These are phyloP conservation scores for Drosophila niveifrons DNA, from an alignment of 2,888 invertebrate species.

Conservation along the genomic window DNA sequence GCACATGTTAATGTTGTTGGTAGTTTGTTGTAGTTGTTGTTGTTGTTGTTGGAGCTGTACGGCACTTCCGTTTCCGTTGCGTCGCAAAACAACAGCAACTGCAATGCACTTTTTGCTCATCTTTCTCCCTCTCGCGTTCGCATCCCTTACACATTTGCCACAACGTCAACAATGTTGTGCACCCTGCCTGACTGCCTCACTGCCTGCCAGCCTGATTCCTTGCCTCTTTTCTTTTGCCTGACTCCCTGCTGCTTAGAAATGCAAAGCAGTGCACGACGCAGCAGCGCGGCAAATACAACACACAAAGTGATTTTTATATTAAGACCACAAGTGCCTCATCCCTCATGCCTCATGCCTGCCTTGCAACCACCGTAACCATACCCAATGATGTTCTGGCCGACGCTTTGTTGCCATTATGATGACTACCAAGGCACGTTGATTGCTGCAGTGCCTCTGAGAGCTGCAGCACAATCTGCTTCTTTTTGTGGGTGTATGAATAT, in stretches of 20 bases:
- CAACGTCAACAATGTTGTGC: conserved; percentile 71
- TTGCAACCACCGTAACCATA: neutral
- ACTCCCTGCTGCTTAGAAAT: conserved; percentile 71
- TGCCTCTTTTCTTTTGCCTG: conserved; percentile 10
- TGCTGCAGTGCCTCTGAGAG: conserved; percentile 65
- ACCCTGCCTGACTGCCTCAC: conserved; percentile 2
- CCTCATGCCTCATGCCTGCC: conserved; percentile 28
- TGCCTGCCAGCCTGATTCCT: conserved; percentile 10
- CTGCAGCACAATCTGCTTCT: conserved; percentile 17
- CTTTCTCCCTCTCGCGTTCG: conserved; percentile 32
- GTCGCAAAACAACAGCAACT: conserved; percentile 57
- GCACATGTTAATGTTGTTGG: conserved; percentile 27
- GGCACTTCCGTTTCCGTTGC: conserved; percentile 72
- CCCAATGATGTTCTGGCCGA: conserved; percentile 37
- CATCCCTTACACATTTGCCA: conserved; percentile 55
- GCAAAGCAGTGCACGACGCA: conserved; percentile 71
- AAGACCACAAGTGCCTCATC: conserved; percentile 76
- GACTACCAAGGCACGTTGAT: conserved; percentile 75
- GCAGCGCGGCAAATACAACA: conserved; percentile 71
- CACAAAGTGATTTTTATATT: conserved; percentile 81
- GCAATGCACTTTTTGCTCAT: conserved; percentile 49
- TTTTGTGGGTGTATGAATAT: conserved; percentile 13
- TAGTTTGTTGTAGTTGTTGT: conserved; percentile 10
- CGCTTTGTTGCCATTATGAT: conserved; percentile 79
- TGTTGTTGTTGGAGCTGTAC: conserved; percentile 44